Conservation (phyloP, 2,113 vertebrate species). For the Mus pahari region DNA sequence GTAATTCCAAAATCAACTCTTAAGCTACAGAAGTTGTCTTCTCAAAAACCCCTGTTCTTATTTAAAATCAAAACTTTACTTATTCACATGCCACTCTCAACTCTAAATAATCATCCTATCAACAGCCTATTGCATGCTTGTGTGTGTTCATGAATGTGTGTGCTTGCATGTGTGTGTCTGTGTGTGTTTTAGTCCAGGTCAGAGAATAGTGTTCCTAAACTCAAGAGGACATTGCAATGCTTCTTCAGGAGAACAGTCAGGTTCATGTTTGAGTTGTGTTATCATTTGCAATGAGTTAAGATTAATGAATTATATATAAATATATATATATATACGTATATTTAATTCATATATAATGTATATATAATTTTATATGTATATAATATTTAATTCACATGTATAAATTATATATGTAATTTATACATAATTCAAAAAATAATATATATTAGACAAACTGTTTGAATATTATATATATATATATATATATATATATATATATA, state of each 20-base stretch:
- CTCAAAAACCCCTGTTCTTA: not conserved
- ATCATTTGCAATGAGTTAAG: not conserved
- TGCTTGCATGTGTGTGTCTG: not conserved
- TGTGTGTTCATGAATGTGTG: not conserved
- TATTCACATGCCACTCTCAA: not conserved
- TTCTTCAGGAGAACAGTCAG: not conserved
- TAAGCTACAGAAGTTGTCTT: not conserved
- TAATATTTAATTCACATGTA: too few species aligned
- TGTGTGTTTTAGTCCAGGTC: not conserved
- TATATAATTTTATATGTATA: too few species aligned
- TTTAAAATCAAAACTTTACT: not conserved
- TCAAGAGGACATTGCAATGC: not conserved
- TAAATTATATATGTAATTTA: too few species aligned
- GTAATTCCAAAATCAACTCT: not conserved
- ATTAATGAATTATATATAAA: not conserved
- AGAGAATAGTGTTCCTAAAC: not conserved
- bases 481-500: too few species aligned
- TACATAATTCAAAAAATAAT: too few species aligned
- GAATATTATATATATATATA: too few species aligned
- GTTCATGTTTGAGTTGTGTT: not conserved
- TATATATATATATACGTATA: too few species aligned
- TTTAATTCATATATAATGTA: too few species aligned
- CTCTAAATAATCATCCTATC: not conserved
- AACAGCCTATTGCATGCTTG: not conserved
- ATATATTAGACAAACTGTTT: not conserved